Conservation (phyloP, 2,888 invertebrate species). For the Hemicrepidius hirtus region DNA sequence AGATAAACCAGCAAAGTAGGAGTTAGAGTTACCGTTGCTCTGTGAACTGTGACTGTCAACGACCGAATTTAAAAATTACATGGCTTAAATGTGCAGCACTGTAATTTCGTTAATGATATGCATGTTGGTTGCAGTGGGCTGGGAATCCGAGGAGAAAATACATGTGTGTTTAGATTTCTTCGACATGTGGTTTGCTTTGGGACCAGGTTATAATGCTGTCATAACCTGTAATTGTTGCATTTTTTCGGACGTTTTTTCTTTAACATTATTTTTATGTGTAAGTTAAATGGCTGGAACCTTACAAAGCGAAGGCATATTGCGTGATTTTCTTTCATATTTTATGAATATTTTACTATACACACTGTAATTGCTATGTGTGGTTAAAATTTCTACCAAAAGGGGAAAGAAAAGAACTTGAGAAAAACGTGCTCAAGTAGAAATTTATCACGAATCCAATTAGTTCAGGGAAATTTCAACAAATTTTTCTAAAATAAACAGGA, state of each 20-base stretch:
- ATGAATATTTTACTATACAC: no score
- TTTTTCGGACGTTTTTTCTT: slow-evolving; percentile 54
- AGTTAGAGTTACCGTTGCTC: slow-evolving; percentile 58
- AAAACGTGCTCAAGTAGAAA: no score
- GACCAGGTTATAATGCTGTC: slow-evolving; percentile 51
- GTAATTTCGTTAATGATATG: slow-evolving; percentile 67
- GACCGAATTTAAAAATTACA: slow-evolving; percentile 66
- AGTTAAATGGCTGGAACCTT: slow-evolving; percentile 20
- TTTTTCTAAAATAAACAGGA: no score
- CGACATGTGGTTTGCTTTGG: slow-evolving; percentile 59
- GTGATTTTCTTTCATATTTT: no score
- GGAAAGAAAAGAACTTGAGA: no score
- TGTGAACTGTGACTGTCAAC: slow-evolving; percentile 66
- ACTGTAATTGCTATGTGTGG: no score
- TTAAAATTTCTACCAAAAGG: no score
- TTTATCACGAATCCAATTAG: no score
- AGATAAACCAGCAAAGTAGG: slow-evolving; percentile 58
- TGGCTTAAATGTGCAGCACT: slow-evolving; percentile 60
- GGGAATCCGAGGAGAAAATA: slow-evolving; percentile 61
- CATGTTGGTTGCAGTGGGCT: slow-evolving; percentile 63
- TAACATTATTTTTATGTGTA: slow-evolving; percentile 53
- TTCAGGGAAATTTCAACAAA: no score
- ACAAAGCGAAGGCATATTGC: no score
- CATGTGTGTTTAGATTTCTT: slow-evolving; percentile 61
- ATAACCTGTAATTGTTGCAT: slow-evolving; percentile 59